phyloP scores from a whole-genome alignment of 2,113 vertebrate genomes.

The Rhea americana region DNA sequence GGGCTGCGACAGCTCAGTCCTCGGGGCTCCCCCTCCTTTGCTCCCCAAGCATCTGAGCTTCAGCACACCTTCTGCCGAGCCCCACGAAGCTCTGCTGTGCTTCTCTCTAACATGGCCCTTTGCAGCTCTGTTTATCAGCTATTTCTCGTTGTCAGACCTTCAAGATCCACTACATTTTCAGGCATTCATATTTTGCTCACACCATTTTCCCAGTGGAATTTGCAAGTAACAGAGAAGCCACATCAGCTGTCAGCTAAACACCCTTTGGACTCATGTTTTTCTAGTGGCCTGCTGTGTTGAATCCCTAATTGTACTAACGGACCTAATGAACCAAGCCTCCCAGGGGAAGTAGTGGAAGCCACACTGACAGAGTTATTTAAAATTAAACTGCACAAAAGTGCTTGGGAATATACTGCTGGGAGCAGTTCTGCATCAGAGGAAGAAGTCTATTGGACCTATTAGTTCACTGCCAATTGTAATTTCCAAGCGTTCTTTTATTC shows the following conservation, averaged over 20 bases:
- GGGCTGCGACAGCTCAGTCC: too few relatives aligned
- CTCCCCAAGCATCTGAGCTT: background rate
- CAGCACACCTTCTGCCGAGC: background rate
- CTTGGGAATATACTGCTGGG: background rate
- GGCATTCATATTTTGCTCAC: background rate
- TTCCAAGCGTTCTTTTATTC: background rate
- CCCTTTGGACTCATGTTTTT: conserved; percentile 52
- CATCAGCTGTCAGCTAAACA: background rate
- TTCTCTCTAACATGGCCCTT: background rate
- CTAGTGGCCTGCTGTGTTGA: conserved; percentile 6
- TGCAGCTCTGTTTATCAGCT: background rate
- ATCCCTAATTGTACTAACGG: conserved; percentile 51
- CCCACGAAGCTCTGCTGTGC: background rate
- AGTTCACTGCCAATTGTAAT: background rate
- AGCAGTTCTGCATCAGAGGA: background rate
- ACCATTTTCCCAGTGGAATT: background rate
- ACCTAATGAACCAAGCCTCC: conserved; percentile 46
- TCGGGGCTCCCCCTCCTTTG: background rate
- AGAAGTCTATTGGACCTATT: background rate
- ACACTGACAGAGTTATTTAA: conserved; percentile 6
- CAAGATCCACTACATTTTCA: background rate
- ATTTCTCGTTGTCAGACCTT: background rate
- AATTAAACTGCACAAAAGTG: conserved; percentile 24
- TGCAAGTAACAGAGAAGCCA: background rate
- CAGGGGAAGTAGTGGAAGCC: background rate